Evolutionary conservation across 2,113 vertebrate genomes (phyloP).

Genomic region (Sorex fumeus): DNA sequence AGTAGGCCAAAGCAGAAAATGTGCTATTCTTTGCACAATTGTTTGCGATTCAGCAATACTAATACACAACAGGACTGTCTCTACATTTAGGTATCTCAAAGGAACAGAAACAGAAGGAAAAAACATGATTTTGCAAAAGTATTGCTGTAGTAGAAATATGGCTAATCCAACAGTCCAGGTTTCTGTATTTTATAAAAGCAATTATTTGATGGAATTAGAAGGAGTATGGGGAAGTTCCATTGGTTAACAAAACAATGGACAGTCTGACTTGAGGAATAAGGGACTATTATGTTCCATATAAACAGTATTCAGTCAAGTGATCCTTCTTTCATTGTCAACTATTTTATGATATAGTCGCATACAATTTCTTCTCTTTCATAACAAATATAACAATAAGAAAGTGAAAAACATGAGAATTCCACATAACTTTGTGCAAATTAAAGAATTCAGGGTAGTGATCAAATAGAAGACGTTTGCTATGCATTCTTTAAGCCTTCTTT

Average conservation of each 20-base stretch:
- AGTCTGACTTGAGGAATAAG: background rate
- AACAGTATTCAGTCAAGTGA: background rate
- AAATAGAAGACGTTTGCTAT: background rate
- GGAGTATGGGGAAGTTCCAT: no score
- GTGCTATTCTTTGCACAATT: slow-evolving; percentile 39
- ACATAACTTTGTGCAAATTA: background rate
- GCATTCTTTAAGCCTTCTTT: background rate
- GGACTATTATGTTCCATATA: no score
- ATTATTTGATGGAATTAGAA: background rate
- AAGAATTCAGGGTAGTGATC: background rate
- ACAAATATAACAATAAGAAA: background rate
- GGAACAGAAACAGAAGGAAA: background rate
- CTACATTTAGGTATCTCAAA: slow-evolving; percentile 7
- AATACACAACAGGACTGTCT: background rate
- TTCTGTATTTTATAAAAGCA: slow-evolving; percentile 6
- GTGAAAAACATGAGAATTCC: background rate
- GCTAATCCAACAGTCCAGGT: background rate
- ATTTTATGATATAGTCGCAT: background rate
- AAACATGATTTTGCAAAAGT: background rate
- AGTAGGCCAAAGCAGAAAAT: slow-evolving; percentile 63
- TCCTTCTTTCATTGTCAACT: background rate
- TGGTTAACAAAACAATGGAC: background rate
- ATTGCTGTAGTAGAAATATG: background rate
- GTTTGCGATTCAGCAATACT: slow-evolving; percentile 39
- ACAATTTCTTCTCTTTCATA: background rate